Conservation (phyloP, 2,888 invertebrate genomes). For the Ptilodon capucinus region DNA sequence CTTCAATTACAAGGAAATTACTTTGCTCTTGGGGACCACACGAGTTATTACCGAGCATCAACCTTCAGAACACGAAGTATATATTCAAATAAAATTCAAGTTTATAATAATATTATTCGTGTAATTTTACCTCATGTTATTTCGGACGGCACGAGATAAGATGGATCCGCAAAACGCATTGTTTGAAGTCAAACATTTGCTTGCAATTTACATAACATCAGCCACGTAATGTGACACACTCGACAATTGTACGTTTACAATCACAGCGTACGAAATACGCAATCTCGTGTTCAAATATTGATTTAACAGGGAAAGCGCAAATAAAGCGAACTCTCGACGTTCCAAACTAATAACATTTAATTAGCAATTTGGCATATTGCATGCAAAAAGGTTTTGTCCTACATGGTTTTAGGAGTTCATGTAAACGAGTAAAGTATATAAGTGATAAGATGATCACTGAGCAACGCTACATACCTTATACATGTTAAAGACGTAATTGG, state of each 20-base stretch:
- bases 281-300: slow-evolving; percentile 6
- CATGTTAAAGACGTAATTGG: neutral
- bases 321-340: neutral
- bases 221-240: slow-evolving; percentile 14
- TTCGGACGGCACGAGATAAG: slow-evolving; percentile 7
- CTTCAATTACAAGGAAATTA: slow-evolving; percentile 11
- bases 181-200: slow-evolving; percentile 14
- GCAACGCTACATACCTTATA: too few species aligned
- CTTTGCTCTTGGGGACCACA: slow-evolving; percentile 3
- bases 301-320: neutral
- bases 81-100: slow-evolving; percentile 1
- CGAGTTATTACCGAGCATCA: slow-evolving; percentile 6
- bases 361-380: slow-evolving; percentile 7
- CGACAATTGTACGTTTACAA: slow-evolving; percentile 14
- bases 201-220: slow-evolving; percentile 25
- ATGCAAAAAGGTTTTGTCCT: slow-evolving; percentile 1
- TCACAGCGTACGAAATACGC: neutral
- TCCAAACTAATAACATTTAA: slow-evolving; percentile 1
- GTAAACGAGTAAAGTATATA: neutral
- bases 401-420: slow-evolving; percentile 3
- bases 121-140: slow-evolving; percentile 3
- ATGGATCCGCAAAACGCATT: slow-evolving; percentile 18
- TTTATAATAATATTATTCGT: neutral
- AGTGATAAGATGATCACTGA: too few species aligned
- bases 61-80: slow-evolving; percentile 14